A percentile compares a stretch with the other conserved stretches of the same genome.
Conservation (phyloP, 2,888 invertebrate species). For the Blomia tropicalis region DNA sequence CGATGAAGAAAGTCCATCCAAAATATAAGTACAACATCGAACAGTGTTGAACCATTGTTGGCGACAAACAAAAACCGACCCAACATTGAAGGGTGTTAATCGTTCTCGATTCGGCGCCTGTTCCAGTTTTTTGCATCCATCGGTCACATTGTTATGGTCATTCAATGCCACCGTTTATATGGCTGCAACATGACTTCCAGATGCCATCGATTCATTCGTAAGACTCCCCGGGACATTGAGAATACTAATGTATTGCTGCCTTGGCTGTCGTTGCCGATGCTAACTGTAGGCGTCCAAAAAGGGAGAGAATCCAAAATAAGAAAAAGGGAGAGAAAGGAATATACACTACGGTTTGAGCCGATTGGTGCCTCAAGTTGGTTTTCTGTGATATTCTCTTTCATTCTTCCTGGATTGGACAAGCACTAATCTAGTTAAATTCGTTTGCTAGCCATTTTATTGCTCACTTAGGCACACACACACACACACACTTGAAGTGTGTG, state of each 20-base stretch:
- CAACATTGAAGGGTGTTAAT: not conserved
- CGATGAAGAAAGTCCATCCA: not conserved
- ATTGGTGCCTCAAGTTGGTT: too few relatives aligned
- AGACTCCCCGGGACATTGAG: too few relatives aligned
- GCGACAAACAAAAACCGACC: not conserved
- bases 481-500: not conserved
- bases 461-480: not conserved
- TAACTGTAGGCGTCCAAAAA: too few relatives aligned
- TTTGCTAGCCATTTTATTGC: not conserved
- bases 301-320: too few relatives aligned
- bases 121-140: not conserved
- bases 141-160: not conserved
- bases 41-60: too few relatives aligned
- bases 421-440: conserved; percentile 8
- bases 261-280: too few relatives aligned
- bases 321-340: too few relatives aligned
- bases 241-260: too few relatives aligned
- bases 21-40: too few relatives aligned
- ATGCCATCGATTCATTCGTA: too few relatives aligned
- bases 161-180: not conserved
- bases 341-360: too few relatives aligned
- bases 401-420: not conserved
- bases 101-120: not conserved
- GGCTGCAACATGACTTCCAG: conserved; percentile 6
- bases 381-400: too few relatives aligned